phyloP scores from a whole-genome alignment of 2,797 vertebrate species.

The Vipera latastei region DNA sequence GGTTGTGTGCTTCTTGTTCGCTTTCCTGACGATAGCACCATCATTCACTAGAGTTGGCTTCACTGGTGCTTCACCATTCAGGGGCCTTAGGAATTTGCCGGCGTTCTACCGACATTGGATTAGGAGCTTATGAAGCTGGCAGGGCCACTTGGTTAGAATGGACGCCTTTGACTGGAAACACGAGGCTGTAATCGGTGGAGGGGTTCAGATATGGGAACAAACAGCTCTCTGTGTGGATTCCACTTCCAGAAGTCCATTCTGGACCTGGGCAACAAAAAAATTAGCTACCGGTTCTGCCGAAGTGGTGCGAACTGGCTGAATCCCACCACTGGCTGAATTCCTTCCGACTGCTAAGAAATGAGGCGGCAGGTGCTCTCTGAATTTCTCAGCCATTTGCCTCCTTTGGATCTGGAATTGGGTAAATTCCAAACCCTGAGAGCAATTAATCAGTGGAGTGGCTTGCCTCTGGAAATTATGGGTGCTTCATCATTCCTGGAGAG shows the following conservation, averaged over 20 bases:
- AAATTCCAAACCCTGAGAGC: too few species aligned
- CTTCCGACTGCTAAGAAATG: background rate
- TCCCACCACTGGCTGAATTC: background rate
- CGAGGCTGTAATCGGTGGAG: background rate
- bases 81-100: background rate
- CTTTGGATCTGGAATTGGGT: background rate
- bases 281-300: too few species aligned
- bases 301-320: too few species aligned
- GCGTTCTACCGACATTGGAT: conserved; percentile 16
- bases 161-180: conserved; percentile 31
- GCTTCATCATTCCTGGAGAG: too few species aligned
- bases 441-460: too few species aligned
- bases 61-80: conserved; percentile 4
- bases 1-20: conserved; percentile 48
- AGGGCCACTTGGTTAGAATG: background rate
- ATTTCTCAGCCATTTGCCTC: background rate
- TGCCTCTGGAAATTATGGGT: too few species aligned
- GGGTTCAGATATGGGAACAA: too few species aligned
- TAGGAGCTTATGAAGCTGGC: conserved; percentile 37
- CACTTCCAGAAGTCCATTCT: too few species aligned
- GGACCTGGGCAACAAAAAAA: too few species aligned
- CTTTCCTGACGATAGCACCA: conserved; percentile 39
- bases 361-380: background rate
- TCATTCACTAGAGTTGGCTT: background rate
- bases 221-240: too few species aligned